Conservation (phyloP, 2,797 vertebrate species). For the Melanotaenia pygmaea region DNA sequence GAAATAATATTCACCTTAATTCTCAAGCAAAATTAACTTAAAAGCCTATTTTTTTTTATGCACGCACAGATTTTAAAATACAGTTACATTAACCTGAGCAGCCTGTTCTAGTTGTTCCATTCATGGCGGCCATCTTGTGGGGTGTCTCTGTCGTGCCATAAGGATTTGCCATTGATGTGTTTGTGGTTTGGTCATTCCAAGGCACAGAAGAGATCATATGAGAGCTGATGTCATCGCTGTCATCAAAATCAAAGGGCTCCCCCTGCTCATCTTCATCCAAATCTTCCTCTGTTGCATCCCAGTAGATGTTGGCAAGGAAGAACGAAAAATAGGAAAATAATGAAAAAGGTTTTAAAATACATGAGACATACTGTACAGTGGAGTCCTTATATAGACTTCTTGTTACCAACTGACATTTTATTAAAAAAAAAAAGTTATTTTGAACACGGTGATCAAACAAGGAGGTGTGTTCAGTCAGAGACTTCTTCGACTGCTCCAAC, state of each 20-base stretch:
- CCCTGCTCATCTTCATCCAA: not conserved
- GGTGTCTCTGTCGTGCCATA: not conserved
- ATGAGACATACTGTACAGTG: too few relatives aligned
- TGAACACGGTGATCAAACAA: too few relatives aligned
- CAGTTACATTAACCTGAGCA: not conserved
- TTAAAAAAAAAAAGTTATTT: too few relatives aligned
- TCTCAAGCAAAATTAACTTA: not conserved
- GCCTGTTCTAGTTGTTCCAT: not conserved
- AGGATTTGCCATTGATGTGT: not conserved
- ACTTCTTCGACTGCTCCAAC: too few relatives aligned
- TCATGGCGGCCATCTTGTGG: not conserved
- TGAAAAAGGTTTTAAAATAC: not conserved
- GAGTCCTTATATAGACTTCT: too few relatives aligned
- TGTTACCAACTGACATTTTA: too few relatives aligned
- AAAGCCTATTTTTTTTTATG: not conserved
- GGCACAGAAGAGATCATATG: not conserved
- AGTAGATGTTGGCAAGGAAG: not conserved
- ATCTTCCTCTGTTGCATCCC: not conserved
- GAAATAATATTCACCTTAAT: not conserved
- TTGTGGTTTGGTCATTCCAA: not conserved
- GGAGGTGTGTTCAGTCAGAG: too few relatives aligned
- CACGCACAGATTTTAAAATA: too few relatives aligned
- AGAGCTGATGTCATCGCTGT: not conserved
- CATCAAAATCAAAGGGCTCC: conserved; percentile 1
- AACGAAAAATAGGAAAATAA: not conserved